Evolutionary conservation across 1,140 invertebrate species (phyloP).

Genomic region (Pseudomyrmex cubaensis): DNA sequence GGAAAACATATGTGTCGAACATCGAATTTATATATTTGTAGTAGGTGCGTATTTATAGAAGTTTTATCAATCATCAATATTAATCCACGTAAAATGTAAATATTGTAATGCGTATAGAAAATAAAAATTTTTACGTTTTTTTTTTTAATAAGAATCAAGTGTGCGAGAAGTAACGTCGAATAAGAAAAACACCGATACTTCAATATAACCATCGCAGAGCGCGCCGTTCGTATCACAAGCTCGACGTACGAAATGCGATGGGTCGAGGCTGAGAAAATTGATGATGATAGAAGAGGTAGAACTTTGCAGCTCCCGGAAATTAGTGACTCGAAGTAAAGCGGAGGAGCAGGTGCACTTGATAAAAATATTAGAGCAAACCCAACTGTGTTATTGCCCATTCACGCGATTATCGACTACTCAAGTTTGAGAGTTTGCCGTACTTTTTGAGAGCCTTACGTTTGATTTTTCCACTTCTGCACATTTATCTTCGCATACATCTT

Average conservation of each 20-base stretch:
- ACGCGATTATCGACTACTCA: constrained; percentile 15
- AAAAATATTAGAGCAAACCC: constrained; percentile 48
- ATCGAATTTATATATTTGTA: too few relatives aligned
- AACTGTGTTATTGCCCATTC: constrained; percentile 39
- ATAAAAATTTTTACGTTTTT: constrained; percentile 7
- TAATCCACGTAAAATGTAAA: too few relatives aligned
- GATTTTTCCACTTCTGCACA: not conserved
- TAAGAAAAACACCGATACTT: constrained; percentile 34
- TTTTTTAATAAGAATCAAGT: not conserved
- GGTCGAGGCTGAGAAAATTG: constrained; percentile 51
- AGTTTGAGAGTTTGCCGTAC: not conserved
- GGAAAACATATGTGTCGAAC: too few relatives aligned
- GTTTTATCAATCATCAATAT: too few relatives aligned
- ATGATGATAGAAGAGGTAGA: constrained; percentile 57
- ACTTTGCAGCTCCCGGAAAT: constrained; percentile 37
- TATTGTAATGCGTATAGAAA: not conserved
- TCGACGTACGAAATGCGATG: constrained; percentile 15
- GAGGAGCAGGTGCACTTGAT: constrained; percentile 45
- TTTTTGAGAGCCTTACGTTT: not conserved
- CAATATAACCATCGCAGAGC: not conserved
- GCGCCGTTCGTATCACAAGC: constrained; percentile 26
- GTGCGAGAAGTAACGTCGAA: not conserved
- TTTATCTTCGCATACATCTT: not conserved
- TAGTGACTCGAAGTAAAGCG: constrained; percentile 44
- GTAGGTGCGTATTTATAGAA: too few relatives aligned